Conservation (phyloP, 2,113 vertebrate genomes). For the Rhabdomys dilectus region DNA sequence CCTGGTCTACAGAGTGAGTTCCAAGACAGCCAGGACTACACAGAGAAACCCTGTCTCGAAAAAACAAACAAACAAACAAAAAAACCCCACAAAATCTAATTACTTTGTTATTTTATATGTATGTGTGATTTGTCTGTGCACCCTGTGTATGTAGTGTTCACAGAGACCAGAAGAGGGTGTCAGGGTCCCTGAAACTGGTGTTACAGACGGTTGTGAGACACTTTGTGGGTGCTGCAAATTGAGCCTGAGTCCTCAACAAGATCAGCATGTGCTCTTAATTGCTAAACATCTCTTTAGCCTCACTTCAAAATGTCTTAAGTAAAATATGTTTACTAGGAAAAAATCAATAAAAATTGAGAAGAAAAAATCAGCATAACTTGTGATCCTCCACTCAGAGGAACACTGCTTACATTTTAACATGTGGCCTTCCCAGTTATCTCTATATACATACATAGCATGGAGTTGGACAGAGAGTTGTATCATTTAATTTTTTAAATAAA, state of each 20-base stretch:
- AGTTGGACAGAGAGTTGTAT: background rate
- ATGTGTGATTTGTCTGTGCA: background rate
- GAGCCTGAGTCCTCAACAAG: background rate
- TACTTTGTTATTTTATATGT: background rate
- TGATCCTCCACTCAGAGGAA: background rate
- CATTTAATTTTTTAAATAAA: background rate
- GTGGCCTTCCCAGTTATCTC: background rate
- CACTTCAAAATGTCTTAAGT: conserved; percentile 13
- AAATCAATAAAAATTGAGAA: conserved; percentile 30
- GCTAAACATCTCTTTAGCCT: background rate
- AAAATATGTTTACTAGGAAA: background rate
- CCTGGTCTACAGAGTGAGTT: too few relatives aligned
- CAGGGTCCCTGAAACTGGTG: background rate
- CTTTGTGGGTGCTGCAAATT: background rate
- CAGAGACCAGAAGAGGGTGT: background rate
- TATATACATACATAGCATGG: background rate
- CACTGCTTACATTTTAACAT: background rate
- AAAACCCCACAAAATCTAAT: background rate
- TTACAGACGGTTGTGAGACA: background rate
- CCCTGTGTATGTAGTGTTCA: background rate
- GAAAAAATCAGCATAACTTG: background rate
- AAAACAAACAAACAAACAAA: too few relatives aligned
- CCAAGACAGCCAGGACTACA: too few relatives aligned
- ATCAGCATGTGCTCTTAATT: background rate
- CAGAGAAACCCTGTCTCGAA: too few relatives aligned